phyloP scores from a whole-genome alignment of 2,888 invertebrate genomes.

The Exephanes ischioxanthus region DNA sequence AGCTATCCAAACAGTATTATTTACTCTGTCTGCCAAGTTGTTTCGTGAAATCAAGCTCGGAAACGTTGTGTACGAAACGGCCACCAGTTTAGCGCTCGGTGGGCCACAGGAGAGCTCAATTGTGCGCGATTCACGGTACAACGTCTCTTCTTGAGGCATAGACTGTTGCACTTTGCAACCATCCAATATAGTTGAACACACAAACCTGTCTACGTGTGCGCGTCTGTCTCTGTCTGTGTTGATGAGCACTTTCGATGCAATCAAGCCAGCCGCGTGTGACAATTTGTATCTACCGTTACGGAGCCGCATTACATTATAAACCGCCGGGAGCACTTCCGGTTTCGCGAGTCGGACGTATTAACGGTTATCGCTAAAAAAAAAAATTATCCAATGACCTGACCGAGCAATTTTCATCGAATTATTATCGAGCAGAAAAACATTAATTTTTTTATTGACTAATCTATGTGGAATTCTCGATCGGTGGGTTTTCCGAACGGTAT shows the following conservation, averaged over 20 bases:
- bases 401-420: constrained; percentile 4
- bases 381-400: constrained; percentile 25
- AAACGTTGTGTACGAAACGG: constrained; percentile 41
- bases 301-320: constrained; percentile 24
- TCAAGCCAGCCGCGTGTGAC: constrained; percentile 53
- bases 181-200: background rate
- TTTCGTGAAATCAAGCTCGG: constrained; percentile 51
- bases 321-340: constrained; percentile 2
- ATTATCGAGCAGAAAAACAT: background rate
- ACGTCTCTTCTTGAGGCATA: constrained; percentile 44
- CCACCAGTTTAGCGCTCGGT: constrained; percentile 69
- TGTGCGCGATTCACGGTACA: constrained; percentile 38
- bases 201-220: background rate
- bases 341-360: constrained; percentile 23
- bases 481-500: no score
- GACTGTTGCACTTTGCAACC: constrained; percentile 50
- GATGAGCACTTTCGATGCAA: constrained; percentile 27
- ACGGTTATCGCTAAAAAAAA: constrained; percentile 39
- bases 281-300: constrained; percentile 59
- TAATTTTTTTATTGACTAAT: background rate
- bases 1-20: no score
- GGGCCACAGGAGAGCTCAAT: constrained; percentile 73
- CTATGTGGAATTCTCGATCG: no score
- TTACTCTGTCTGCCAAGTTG: constrained; percentile 13
- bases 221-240: background rate